Base-by-base conservation (phyloP, 2,113 vertebrate species). In the Labeo rohita region DNA sequence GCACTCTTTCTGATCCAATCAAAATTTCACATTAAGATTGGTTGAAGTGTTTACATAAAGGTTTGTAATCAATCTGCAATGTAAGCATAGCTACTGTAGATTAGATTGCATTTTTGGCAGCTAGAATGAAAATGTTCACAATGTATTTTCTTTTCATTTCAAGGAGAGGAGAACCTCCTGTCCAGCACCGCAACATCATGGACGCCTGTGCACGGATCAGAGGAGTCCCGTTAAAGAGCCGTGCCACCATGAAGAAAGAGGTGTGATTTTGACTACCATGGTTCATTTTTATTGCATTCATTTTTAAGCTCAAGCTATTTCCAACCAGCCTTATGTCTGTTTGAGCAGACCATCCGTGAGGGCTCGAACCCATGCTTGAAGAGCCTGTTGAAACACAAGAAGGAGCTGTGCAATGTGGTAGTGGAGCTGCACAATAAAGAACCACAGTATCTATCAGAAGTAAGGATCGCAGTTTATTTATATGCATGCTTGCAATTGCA, bases 331-430 rank as follows among this genome's bases (percentile, higher is more conserved):
- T 72, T 87, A 39, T 75, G 45, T 87, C 75, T 78, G 18, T 89
- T 4, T 89, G 72, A 28, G 0, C 80, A 99, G 98, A 95, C 89
- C 87, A 94, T 98, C 90, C 95, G 93, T 92, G 97, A 97, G 88
- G 92, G 91, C 68, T 92, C 97, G n/a, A 85, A 95, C 34, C 95
- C 93, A 78, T 95, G 95, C 88, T 89, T 96, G 87, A 98, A 96
- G 92, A 95, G 93, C 63, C 92, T 98, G 86, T 91, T 99, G 15
- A 97, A 96, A 88, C 98, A 96, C 92, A 96, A 94, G 79, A 98
- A 96, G 90, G 95, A 96, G 11, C 94, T 99, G 3, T 98, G 98
- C 93, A 94, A 3, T 39, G 15, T 99, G 12, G 94, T 94, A 85
- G 79, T 94, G 47, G 96, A 96, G 34, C 95, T 96, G 86, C 93